Evolutionary conservation across 2,113 vertebrate species (phyloP).

Genomic region (Zingel zingel): DNA sequence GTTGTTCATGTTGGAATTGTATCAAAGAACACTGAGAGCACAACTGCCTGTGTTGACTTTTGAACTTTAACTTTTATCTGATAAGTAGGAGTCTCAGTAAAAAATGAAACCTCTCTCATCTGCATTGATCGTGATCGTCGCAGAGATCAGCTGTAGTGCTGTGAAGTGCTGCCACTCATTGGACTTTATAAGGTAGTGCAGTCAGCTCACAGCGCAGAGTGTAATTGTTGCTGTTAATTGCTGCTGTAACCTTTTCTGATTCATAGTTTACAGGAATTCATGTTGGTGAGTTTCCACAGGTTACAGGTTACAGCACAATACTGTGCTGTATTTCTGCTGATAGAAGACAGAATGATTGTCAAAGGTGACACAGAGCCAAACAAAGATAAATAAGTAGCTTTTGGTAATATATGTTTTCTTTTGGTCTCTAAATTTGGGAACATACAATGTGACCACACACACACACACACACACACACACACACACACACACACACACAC

Average conservation of each 20-base stretch:
- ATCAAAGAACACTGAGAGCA: too few species aligned
- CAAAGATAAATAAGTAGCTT: conserved; percentile 12
- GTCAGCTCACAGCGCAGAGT: neutral
- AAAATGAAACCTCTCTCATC: neutral
- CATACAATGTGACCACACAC: neutral
- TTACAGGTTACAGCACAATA: neutral
- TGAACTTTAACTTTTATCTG: neutral
- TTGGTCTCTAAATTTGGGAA: neutral
- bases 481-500: conserved; percentile 8
- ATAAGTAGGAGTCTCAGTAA: neutral
- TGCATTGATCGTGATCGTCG: neutral
- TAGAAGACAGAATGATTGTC: neutral
- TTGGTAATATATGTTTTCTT: conserved; percentile 13
- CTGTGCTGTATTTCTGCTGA: conserved; percentile 2
- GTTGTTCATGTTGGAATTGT: too few species aligned
- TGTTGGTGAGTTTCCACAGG: neutral
- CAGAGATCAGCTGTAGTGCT: neutral
- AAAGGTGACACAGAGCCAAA: neutral
- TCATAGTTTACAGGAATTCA: neutral
- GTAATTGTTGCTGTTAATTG: conserved; percentile 3
- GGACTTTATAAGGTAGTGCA: conserved; percentile 34
- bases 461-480: neutral
- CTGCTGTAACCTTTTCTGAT: neutral
- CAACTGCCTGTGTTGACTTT: too few species aligned
- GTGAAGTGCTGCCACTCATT: conserved; percentile 37